phyloP scores from a whole-genome alignment of 2,888 invertebrate genomes.

The Aricia artaxerxes region DNA sequence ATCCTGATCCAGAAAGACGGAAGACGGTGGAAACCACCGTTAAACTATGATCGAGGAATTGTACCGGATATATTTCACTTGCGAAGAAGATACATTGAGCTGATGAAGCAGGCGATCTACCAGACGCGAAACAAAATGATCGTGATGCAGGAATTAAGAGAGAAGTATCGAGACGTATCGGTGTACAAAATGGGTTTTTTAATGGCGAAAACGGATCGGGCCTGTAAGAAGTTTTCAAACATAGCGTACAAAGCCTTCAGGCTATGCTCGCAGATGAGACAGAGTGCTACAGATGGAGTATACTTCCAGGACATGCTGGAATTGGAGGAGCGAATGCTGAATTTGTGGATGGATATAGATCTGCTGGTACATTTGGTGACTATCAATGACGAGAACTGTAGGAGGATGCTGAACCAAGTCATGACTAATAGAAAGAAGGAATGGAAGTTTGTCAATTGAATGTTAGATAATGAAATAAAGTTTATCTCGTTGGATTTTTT shows the following conservation, averaged over 20 bases:
- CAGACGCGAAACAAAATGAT: constrained; percentile 56
- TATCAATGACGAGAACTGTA: constrained; percentile 46
- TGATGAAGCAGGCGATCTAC: constrained; percentile 61
- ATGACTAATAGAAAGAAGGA: constrained; percentile 40
- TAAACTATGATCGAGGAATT: not conserved
- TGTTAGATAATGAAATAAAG: too few species aligned
- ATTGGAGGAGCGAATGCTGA: constrained; percentile 47
- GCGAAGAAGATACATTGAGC: constrained; percentile 50
- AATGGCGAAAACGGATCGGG: constrained; percentile 53
- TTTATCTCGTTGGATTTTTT: too few species aligned
- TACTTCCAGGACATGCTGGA: constrained; percentile 43
- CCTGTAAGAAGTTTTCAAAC: constrained; percentile 47
- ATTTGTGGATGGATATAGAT: constrained; percentile 54
- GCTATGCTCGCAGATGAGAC: constrained; percentile 40
- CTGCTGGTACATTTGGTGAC: constrained; percentile 49
- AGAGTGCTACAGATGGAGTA: not conserved
- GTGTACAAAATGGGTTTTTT: constrained; percentile 63
- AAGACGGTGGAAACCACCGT: constrained; percentile 47
- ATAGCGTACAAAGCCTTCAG: constrained; percentile 44
- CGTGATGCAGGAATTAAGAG: constrained; percentile 52
- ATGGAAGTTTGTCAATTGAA: constrained; percentile 49
- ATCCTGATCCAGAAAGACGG: constrained; percentile 41
- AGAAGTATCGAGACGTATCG: constrained; percentile 42
- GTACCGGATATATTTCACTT: constrained; percentile 44
- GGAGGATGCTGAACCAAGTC: constrained; percentile 37